Evolutionary conservation across 2,797 vertebrate species (phyloP), one percentile per base, ranked within the genome.

Genomic region (Sorex maritimensis): DNA sequence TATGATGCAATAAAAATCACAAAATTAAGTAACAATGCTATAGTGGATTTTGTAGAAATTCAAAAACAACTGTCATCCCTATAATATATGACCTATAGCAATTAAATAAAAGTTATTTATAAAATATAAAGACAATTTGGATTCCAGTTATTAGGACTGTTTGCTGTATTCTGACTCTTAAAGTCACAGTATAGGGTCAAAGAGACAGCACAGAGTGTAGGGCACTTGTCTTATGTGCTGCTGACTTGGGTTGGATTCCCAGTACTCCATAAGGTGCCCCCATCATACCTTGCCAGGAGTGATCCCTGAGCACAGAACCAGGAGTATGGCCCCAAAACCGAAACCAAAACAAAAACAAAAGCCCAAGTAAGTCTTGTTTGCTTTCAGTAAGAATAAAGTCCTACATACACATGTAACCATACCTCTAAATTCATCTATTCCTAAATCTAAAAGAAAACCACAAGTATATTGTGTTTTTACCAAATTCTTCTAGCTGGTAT

Each of bases 361-460:
- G 6, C 28, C 13, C 61, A 3, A 77, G 21, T 38, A 55, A 44
- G 7, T 88, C 79, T 94, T 88, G 15, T 75, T 81, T 94, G 81
- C 81, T 14, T 78, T 79, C 26, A 79, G 12, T 78, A 75, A 89
- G 46, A 75, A 67, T 61, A 81, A 63, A 91, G 68, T 85, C n/a
- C 52, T 73, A 77, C 12, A 71, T 15, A 61, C 2, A 82, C 23
- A 55, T 3, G 55, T 13, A 58, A 58, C 17, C 9, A 26, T 2
- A 19, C 77, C 9, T 21, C n/a, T 75, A 44, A 61, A 13, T 2
- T 24, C 28, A 88, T 21, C n/a, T 67, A 67, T 68, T 19, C 17
- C 34, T 67, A 28, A 34, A 52, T 79, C 6, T 71, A 75, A 84
- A 90, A 38, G 10, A 8, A 46, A 95, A 72, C 7, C 68, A 71